Percentiles rank a stretch among this genome's conserved stretches.
phyloP scores from a whole-genome alignment of 1,140 invertebrate genomes.

The Drosophila neocordata region DNA sequence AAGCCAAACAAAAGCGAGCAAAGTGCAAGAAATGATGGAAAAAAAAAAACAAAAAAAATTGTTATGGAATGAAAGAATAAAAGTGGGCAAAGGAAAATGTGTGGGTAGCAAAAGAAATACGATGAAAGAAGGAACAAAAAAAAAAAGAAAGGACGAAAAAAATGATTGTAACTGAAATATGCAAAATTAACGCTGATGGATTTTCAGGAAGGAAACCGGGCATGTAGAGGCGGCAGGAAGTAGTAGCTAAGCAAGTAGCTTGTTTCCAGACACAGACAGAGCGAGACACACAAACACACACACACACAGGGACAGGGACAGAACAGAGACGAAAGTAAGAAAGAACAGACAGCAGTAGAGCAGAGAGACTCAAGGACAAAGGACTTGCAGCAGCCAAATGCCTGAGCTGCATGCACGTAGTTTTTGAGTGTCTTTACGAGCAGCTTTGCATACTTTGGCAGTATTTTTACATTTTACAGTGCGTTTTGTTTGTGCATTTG shows the following conservation, averaged over 20 bases:
- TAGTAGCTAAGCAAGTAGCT: constrained; percentile 71
- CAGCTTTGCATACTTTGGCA: constrained; percentile 78
- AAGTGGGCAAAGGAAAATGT: background rate
- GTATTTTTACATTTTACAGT: constrained; percentile 74
- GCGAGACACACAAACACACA: constrained; percentile 34
- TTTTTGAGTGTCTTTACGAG: constrained; percentile 78
- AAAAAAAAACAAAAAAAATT: constrained; percentile 13
- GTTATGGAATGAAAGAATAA: background rate
- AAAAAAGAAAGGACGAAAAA: constrained; percentile 15
- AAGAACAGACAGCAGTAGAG: background rate
- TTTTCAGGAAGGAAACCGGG: constrained; percentile 73
- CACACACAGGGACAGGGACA: constrained; percentile 42
- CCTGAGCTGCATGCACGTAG: constrained; percentile 62
- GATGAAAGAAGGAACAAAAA: constrained; percentile 3
- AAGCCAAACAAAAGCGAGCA: constrained; percentile 63
- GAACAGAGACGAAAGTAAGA: constrained; percentile 15
- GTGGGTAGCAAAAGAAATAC: constrained; percentile 7
- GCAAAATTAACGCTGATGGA: constrained; percentile 81
- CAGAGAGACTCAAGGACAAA: constrained; percentile 28
- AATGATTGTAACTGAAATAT: constrained; percentile 71
- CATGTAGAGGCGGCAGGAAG: constrained; percentile 66
- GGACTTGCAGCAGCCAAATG: constrained; percentile 30
- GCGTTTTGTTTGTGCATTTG: constrained; percentile 77
- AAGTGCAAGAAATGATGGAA: constrained; percentile 38
- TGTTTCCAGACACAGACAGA: constrained; percentile 53